These are phyloP conservation scores for Microplitis demolitor DNA, from an alignment of 1,140 invertebrate species.

Conservation along the genomic window DNA sequence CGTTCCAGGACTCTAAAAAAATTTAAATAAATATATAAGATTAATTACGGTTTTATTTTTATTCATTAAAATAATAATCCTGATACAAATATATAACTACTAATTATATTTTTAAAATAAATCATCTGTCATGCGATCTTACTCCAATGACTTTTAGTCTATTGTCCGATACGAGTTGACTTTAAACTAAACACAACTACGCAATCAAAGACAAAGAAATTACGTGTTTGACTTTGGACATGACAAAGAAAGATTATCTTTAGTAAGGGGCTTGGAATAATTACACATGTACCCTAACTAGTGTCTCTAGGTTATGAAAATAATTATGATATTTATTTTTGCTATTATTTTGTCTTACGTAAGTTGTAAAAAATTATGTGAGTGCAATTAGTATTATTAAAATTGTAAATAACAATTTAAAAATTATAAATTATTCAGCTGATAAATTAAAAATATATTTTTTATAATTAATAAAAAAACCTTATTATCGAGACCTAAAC, in stretches of 20 bases:
- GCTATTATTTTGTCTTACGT: neutral
- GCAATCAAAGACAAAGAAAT: slow-evolving; percentile 40
- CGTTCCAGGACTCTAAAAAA: slow-evolving; percentile 60
- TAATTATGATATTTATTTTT: neutral
- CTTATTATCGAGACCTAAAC: slow-evolving; percentile 13
- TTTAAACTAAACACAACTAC: slow-evolving; percentile 30
- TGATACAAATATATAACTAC: too few relatives aligned
- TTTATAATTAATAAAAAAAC: slow-evolving; percentile 3
- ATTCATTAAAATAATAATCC: too few relatives aligned
- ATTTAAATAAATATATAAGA: slow-evolving; percentile 28
- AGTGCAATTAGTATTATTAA: too few relatives aligned
- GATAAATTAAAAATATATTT: too few relatives aligned
- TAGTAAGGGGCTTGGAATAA: neutral
- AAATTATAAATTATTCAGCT: too few relatives aligned
- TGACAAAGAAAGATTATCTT: slow-evolving; percentile 13
- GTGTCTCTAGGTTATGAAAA: neutral
- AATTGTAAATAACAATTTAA: too few relatives aligned
- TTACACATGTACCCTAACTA: neutral
- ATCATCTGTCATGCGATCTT: neutral
- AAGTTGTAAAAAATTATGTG: too few relatives aligned
- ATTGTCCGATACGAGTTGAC: neutral
- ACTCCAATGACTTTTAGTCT: slow-evolving; percentile 2
- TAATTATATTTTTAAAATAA: neutral
- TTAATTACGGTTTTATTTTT: neutral
- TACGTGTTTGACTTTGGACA: slow-evolving; percentile 35